Evolutionary conservation across 2,113 vertebrate genomes (phyloP).

Genomic region (cattle (Bos taurus)): ARS-UCD2.0 NC_037345.1:23063001-23063500

Average conservation of each 20-base stretch:
- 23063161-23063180: background rate
- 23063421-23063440: background rate
- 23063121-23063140: background rate
- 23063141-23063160: background rate
- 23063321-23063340: background rate
- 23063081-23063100: background rate
- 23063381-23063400: background rate
- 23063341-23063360: background rate
- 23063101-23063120: background rate
- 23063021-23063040: background rate
- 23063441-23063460: background rate
- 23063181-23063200: background rate
- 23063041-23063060: background rate
- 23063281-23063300: background rate
- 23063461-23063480: background rate
- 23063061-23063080: background rate
- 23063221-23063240: background rate
- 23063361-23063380: background rate
- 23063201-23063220: accelerated
- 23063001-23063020: background rate
- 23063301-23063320: background rate
- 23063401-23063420: background rate
- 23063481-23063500: background rate
- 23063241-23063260: background rate
- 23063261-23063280: background rate